Conservation (phyloP, 1,140 invertebrate species). For the Drosophila grimshawi region DNA sequence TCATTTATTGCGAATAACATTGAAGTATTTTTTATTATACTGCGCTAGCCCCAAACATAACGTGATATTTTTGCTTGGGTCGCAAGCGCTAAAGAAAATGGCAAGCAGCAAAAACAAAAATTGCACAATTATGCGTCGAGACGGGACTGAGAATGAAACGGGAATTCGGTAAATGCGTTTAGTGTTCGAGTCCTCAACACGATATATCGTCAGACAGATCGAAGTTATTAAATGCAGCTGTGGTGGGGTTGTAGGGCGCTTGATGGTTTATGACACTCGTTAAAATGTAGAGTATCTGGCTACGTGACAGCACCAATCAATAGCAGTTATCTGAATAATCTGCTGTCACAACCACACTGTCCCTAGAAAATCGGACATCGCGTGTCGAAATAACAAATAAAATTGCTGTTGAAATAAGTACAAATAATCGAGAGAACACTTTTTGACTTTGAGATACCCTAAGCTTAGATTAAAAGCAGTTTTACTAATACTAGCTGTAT, state of each 20-base stretch:
- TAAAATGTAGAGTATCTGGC: conserved; percentile 35
- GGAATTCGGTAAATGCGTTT: conserved; percentile 25
- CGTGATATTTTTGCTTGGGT: conserved; percentile 17
- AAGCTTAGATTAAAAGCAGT: no score
- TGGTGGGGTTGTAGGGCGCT: conserved; percentile 22
- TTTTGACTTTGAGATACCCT: background rate
- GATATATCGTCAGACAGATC: conserved; percentile 50
- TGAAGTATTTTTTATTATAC: conserved; percentile 72
- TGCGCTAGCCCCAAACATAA: conserved; percentile 41
- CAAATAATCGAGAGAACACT: background rate
- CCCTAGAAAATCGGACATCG: no score
- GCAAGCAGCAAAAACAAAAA: conserved; percentile 42
- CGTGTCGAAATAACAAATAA: conserved; percentile 55
- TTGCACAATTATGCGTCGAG: conserved; percentile 53
- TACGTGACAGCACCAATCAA: conserved; percentile 30
- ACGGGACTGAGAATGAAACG: background rate
- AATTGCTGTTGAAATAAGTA: conserved; percentile 49
- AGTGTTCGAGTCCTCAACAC: conserved; percentile 32
- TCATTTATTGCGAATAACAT: conserved; percentile 80
- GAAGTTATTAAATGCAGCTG: conserved; percentile 77
- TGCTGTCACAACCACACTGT: conserved; percentile 19
- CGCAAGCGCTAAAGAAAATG: conserved; percentile 25
- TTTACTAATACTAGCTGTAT: background rate
- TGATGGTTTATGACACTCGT: conserved; percentile 23
- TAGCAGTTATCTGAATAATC: conserved; percentile 42